Base-by-base conservation (phyloP, 2,888 invertebrate genomes). In the Xiphydria camelus region DNA sequence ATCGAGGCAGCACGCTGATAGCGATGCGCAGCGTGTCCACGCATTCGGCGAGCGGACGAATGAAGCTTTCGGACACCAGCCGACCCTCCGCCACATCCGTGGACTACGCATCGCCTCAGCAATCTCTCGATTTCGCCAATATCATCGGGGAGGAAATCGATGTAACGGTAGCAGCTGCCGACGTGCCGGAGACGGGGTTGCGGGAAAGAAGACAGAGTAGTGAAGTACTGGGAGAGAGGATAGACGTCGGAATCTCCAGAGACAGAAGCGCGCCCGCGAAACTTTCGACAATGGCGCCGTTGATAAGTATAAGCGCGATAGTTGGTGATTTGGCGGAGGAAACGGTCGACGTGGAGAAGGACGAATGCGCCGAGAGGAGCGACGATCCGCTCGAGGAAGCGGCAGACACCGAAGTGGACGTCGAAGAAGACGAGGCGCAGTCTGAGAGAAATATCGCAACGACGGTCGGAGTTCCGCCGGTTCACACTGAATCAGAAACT, bases 241-340 rank as follows among this genome's bases (percentile, higher is more conserved):
- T n/a, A n/a, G n/a, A n/a, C n/a, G n/a, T n/a, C n/a, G n/a, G n/a
- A n/a, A n/a, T n/a, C n/a, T n/a, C n/a, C n/a, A n/a, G n/a, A n/a
- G n/a, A n/a, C n/a, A 29, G 12, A 14, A 12, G 3, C 12, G 61
- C 68, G 10, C n/a, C n/a, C n/a, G n/a, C n/a, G n/a, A n/a, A n/a
- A n/a, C n/a, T n/a, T n/a, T n/a, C n/a, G n/a, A n/a, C n/a, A n/a
- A 74, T 81, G 78, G 77, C 85, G 69, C 76, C 87, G 70, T 80
- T 84, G 47, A 88, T 87, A 64, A 87, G 86, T 78, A 87, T 87
- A 49, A 87, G 86, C 78, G 85, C 87, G 20, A 87, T 84, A 57
- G 82, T 82, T 37, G 86, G 86, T 61, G 86, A 86, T 46, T 54
- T 75, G 34, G 66, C 66, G 44, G 65, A 48, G 9, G 53, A 59